phyloP scores from a whole-genome alignment of 2,113 vertebrate genomes.

The Centropus unirufus region DNA sequence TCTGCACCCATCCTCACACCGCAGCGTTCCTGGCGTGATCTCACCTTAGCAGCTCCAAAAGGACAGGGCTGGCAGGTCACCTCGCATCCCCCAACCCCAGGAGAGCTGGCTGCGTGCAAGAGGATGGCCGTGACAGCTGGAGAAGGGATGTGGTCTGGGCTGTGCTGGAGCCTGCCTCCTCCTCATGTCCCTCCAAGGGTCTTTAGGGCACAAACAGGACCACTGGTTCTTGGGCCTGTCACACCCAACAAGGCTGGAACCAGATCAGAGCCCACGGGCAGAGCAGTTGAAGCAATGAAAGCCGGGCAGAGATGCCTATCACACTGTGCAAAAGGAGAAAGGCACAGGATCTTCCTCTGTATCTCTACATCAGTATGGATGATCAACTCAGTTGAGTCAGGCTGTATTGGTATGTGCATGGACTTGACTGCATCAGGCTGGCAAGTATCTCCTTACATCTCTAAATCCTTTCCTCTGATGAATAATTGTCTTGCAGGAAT shows the following conservation, averaged over 20 bases:
- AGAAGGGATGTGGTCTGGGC: background rate
- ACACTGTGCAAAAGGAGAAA: background rate
- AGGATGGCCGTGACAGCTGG: background rate
- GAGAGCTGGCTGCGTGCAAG: background rate
- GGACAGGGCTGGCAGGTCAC: background rate
- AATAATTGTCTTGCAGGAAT: background rate
- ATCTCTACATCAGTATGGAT: background rate
- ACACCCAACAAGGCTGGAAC: background rate
- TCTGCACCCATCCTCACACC: background rate
- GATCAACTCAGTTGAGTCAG: background rate
- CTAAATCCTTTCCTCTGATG: background rate
- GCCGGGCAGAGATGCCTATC: background rate
- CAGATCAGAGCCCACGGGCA: background rate
- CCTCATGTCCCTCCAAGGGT: background rate
- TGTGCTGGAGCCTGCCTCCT: background rate
- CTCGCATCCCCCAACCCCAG: background rate
- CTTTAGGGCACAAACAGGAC: background rate
- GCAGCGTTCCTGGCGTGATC: background rate
- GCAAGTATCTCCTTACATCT: background rate
- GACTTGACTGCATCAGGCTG: background rate
- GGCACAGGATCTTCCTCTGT: background rate
- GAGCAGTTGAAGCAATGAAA: background rate
- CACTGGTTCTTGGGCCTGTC: background rate
- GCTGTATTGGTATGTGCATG: background rate
- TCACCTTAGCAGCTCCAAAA: background rate